Base-by-base conservation (phyloP, 2,888 invertebrate species). In the Eucera pruinosa region DNA sequence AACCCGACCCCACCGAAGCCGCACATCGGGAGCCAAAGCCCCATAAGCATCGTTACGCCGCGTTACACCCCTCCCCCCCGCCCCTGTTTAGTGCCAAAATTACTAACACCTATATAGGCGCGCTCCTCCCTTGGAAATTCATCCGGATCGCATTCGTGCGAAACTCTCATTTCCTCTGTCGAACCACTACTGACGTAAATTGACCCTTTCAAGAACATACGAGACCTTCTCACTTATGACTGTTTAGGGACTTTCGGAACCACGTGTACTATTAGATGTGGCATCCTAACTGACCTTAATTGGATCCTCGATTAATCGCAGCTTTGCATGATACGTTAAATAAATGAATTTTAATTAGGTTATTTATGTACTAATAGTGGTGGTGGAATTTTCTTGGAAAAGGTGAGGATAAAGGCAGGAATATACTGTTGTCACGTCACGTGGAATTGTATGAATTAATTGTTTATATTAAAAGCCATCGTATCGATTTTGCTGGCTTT, bases 1-100 rank as follows among this genome's bases (percentile, higher is more conserved):
- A 89, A 78, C 86, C 80, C 82, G 83, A 86, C 86, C 78, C 84
- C 71, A 57, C 76, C 78, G 86, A 86, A 87, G 86, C 87, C 88
- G 80, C 88, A 85, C 85, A 86, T 83, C 76, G 84, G 76, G 67
- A 58, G 69, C 84, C 83, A 88, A 89, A 89, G 88, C 88, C 86
- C 88, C 86, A 80, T 89, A 85, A 89, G 88, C 87, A 83, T 87
- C 86, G 89, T 87, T 87, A 87, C 86, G 84, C 87, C 82, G 79
- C 86, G 88, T 89, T 89, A 87, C 88, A 82, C 82, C 64, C 77
- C 71, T 72, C 58, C 1, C 48, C 67, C 43, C 33, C 25, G 45
- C 3, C 41, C n/a, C n/a, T n/a, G n/a, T n/a, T n/a, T n/a, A n/a
- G n/a, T 55, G 33, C 45, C 52, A 52, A 77, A 77, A 78, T 67